Conservation (phyloP, 2,888 invertebrate species). For the Drosophila paranaensis region DNA sequence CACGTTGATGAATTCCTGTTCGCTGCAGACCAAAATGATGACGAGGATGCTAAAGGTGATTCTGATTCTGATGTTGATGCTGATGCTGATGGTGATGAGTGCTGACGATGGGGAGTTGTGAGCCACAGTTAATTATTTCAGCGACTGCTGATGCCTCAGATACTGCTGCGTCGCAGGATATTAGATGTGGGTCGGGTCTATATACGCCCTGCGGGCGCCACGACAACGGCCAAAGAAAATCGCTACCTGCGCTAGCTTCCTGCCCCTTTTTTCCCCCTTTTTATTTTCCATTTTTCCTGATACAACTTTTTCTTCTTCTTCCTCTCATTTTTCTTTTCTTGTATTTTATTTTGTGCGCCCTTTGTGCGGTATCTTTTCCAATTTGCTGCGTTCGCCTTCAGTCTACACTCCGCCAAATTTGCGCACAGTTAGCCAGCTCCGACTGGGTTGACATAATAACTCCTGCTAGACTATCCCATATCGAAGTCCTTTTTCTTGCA, state of each 20-base stretch:
- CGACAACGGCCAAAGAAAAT: constrained; percentile 26
- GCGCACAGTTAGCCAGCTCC: background rate
- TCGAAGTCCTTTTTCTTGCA: background rate
- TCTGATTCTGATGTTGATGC: constrained; percentile 19
- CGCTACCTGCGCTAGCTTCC: constrained; percentile 41
- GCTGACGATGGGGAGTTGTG: constrained; percentile 25
- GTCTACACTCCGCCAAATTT: constrained; percentile 12
- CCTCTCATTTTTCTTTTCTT: background rate
- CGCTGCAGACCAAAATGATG: constrained; percentile 47
- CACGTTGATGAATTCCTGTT: constrained; percentile 63
- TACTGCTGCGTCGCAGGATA: constrained; percentile 58
- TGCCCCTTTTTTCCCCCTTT: constrained; percentile 4
- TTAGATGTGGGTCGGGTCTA: constrained; percentile 51
- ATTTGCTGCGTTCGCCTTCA: constrained; percentile 47
- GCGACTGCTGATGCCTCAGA: constrained; percentile 29
- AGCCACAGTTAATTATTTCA: constrained; percentile 71
- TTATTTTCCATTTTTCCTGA: constrained; percentile 6
- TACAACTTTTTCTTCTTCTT: background rate
- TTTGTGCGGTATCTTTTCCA: constrained; percentile 57
- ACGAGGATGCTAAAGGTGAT: constrained; percentile 19
- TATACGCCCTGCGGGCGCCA: constrained; percentile 19
- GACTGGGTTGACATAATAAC: background rate
- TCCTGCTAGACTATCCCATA: too few relatives aligned
- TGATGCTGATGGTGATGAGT: constrained; percentile 17
- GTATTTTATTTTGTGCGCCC: constrained; percentile 17